Evolutionary conservation across 2,113 vertebrate species (phyloP).

Genomic region (Lepus europaeus): DNA sequence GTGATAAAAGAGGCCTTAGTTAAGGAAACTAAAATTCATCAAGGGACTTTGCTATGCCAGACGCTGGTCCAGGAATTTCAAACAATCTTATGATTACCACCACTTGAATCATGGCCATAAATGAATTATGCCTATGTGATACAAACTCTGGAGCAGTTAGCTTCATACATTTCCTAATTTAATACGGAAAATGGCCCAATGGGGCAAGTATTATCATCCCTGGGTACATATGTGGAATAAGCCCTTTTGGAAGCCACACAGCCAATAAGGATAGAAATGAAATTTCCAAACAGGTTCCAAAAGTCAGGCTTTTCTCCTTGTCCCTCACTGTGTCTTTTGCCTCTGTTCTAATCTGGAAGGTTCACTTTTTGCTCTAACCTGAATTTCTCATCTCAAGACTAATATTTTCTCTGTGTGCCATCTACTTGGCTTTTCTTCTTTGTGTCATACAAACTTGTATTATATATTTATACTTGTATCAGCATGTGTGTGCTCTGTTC

Average conservation of each 20-base stretch:
- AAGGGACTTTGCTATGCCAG: background rate
- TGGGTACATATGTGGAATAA: background rate
- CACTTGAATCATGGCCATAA: background rate
- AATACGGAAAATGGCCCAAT: background rate
- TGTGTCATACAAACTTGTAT: rapidly evolving
- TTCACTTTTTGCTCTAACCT: background rate
- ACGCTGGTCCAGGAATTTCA: background rate
- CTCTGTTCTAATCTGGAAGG: background rate
- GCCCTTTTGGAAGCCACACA: background rate
- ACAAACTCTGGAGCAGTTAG: background rate
- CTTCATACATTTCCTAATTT: background rate
- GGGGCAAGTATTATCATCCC: background rate
- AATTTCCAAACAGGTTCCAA: background rate
- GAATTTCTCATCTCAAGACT: background rate
- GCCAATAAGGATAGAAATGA: background rate
- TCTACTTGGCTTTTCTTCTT: background rate
- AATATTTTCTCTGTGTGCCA: background rate
- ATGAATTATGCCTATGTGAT: background rate
- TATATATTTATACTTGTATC: background rate
- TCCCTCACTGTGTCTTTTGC: too few species aligned
- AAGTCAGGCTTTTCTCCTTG: background rate
- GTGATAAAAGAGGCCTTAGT: background rate
- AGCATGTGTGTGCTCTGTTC: background rate
- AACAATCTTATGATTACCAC: background rate
- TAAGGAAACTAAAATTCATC: background rate